These are phyloP conservation scores for Branchinecta lindahli DNA, from an alignment of 1,140 invertebrate genomes.

Conservation along the genomic window DNA sequence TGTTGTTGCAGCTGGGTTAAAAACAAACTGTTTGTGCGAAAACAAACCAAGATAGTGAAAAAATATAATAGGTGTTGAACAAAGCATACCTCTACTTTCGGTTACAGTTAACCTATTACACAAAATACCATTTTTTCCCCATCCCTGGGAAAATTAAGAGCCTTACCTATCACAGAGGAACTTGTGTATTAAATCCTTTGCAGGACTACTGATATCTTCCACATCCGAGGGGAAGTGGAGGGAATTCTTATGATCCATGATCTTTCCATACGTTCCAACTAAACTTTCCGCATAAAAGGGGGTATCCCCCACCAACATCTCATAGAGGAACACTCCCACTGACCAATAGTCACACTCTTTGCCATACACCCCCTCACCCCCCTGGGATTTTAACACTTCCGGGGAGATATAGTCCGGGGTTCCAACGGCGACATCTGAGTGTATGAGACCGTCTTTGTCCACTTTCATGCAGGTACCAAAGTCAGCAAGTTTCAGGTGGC, in stretches of 20 bases:
- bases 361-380: constrained; percentile 85
- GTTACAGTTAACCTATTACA: no score
- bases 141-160: no score
- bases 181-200: constrained; percentile 80
- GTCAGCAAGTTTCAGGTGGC: constrained; percentile 94
- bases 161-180: constrained; percentile 61
- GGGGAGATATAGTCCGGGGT: constrained; percentile 99
- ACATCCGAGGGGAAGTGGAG: constrained; percentile 86
- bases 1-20: no score
- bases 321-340: constrained; percentile 94
- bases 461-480: constrained; percentile 99
- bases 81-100: no score
- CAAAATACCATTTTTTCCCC: no score
- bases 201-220: constrained; percentile 65
- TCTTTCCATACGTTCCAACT: constrained; percentile 95
- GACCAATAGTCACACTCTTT: constrained; percentile 99
- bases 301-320: constrained; percentile 97
- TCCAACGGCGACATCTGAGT: constrained; percentile 93
- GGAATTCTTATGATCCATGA: constrained; percentile 96
- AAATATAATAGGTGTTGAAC: no score
- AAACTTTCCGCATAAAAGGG: constrained; percentile 98
- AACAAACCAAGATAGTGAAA: no score
- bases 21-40: no score
- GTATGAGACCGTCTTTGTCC: constrained; percentile 83
- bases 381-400: constrained; percentile 93